These are phyloP conservation scores for Eilema sororculum DNA, from an alignment of 2,888 invertebrate genomes.

Conservation along the genomic window DNA sequence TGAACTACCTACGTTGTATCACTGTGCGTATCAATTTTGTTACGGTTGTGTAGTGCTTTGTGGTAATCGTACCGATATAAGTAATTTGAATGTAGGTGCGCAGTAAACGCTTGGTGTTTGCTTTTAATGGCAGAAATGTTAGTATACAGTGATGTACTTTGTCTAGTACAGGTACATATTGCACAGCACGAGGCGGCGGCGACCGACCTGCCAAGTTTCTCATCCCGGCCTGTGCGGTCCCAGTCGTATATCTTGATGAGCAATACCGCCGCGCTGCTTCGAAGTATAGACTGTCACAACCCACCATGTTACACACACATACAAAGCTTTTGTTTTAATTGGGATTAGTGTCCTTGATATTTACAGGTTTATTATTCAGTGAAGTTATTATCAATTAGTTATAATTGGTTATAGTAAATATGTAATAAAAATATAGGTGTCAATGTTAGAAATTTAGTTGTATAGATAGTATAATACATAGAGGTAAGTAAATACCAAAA, in stretches of 20 bases:
- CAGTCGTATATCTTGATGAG: constrained; percentile 94
- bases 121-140: constrained; percentile 43
- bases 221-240: constrained; percentile 96
- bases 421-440: constrained; percentile 21
- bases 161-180: constrained; percentile 33
- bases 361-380: constrained; percentile 36
- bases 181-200: constrained; percentile 40
- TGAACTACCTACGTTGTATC: constrained; percentile 17
- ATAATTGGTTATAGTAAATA: neutral
- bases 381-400: constrained; percentile 12
- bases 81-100: constrained; percentile 31
- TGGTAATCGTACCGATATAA: constrained; percentile 19
- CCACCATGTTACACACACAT: constrained; percentile 71
- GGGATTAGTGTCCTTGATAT: constrained; percentile 38
- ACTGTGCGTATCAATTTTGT: neutral
- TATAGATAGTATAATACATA: constrained; percentile 15
- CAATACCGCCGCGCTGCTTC: constrained; percentile 67
- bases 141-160: constrained; percentile 48
- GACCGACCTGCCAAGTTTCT: constrained; percentile 96
- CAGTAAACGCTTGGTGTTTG: constrained; percentile 36
- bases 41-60: constrained; percentile 27
- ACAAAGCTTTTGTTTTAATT: constrained; percentile 43
- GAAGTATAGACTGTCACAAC: constrained; percentile 82
- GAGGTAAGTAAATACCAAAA: constrained; percentile 18
- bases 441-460: constrained; percentile 21